Evolutionary conservation across 2,113 vertebrate genomes (phyloP).

Genomic region (Blennius ocellaris): DNA sequence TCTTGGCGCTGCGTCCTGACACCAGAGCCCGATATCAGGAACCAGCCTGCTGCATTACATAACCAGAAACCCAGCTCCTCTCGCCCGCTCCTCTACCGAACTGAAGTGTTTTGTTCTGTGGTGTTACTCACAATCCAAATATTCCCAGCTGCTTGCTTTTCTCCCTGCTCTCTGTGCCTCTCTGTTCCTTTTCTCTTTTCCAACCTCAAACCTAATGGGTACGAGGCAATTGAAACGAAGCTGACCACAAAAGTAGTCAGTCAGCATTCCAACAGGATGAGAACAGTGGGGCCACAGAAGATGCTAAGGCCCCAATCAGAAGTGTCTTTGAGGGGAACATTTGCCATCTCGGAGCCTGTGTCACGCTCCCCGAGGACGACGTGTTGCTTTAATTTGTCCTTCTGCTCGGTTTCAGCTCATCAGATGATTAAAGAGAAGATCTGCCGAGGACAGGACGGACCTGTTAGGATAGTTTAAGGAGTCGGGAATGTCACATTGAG

Average conservation of each 20-base stretch:
- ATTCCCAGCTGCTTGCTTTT: conserved; percentile 56
- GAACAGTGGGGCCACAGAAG: conserved; percentile 57
- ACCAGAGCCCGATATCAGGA: conserved; percentile 61
- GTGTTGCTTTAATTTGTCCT: conserved; percentile 27
- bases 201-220: conserved; percentile 69
- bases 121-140: conserved; percentile 57
- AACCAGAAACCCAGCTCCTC: conserved; percentile 45
- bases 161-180: conserved; percentile 29
- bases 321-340: conserved; percentile 64
- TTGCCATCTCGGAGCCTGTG: no score
- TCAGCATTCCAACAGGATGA: conserved; percentile 76
- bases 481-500: conserved; percentile 22
- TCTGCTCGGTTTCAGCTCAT: conserved; percentile 49
- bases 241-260: conserved; percentile 63
- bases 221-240: conserved; percentile 52
- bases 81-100: conserved; percentile 14
- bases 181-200: conserved; percentile 57
- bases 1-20: conserved; percentile 58
- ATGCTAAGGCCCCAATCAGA: conserved; percentile 69
- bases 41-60: conserved; percentile 50
- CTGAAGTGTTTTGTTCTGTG: conserved; percentile 69
- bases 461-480: conserved; percentile 36
- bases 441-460: conserved; percentile 22
- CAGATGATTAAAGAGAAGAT: conserved; percentile 51
- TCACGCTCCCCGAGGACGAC: background rate